Base-by-base conservation (phyloP, 92 coral and sea anemone genomes). In the Anthopleura xanthogrammica region DNA sequence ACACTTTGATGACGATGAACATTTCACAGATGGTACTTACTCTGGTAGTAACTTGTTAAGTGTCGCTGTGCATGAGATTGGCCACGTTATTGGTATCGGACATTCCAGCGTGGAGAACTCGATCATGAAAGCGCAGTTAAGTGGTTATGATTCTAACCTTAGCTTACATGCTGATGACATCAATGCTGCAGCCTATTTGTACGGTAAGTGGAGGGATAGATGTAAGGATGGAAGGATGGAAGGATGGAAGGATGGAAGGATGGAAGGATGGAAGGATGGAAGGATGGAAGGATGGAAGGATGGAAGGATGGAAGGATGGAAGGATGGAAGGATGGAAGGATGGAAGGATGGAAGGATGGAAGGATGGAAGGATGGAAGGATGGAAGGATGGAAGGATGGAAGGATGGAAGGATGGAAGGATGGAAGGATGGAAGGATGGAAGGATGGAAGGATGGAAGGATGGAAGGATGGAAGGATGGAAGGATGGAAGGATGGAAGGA, bases 1-100 rank as follows among this genome's bases (percentile, higher is more conserved):
- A 9, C 97, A 93, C 82, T 89, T 93, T 65, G 97, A 93, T 66
- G 95, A 89, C 75, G 93, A 89, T 46, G 97, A 93, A 57, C 13
- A 16, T 3, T 93, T 83, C 76, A 93, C 97, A 19, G 93, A 89
- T 72, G 88, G 91, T 0, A 41, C 46, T 14, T 1, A 56, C 39
- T 6, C 62, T n/a, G 96, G 94, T 7, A 91, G 79, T 17, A 92
- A 94, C 89, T 82, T 95, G 48, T 85, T 90, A 12, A 76, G 93
- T 1, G 92, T 92, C 43, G 94, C 95, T 16, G 90, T 91, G 40
- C 98, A 95, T 75, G 98, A 95, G 88, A 94, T 95, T 43, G 50
- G 50, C 8, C 50, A 43, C 50, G 50, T 43, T 0, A 43, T 43
- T 24, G 98, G 98, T 41, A 82, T 95, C 12, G 83, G 77, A 60